Percentiles rank a stretch among this genome's conserved stretches.
phyloP scores from a whole-genome alignment of 2,888 invertebrate species.

The Lasioglossum villosulum region DNA sequence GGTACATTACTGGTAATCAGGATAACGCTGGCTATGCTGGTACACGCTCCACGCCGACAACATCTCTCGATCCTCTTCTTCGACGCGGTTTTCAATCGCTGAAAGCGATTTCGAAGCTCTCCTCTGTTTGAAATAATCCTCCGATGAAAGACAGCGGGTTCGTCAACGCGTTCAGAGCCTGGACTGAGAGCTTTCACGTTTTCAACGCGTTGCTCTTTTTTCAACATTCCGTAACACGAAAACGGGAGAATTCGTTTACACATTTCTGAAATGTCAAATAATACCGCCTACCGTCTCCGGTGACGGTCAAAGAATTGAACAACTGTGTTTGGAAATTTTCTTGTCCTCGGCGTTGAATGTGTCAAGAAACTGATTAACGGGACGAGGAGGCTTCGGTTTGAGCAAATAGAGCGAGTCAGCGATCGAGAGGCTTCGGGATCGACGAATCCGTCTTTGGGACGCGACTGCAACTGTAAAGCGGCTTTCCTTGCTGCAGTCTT shows the following conservation, averaged over 20 bases:
- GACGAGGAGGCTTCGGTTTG: neutral
- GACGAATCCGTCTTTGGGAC: conserved; percentile 17
- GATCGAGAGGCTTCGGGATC: conserved; percentile 19
- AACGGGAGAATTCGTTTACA: neutral
- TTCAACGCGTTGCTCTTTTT: neutral
- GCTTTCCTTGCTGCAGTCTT: neutral
- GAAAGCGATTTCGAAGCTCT: neutral
- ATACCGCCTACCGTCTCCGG: neutral
- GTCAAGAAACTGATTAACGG: neutral
- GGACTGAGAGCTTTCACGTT: neutral
- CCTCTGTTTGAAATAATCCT: neutral
- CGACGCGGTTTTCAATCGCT: neutral
- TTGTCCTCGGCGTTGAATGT: neutral
- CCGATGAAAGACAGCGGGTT: neutral
- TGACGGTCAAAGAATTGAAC: neutral
- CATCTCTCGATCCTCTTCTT: neutral
- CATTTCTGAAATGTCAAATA: neutral
- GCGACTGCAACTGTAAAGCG: neutral
- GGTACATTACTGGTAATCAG: conserved; percentile 34
- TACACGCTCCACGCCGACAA: neutral
- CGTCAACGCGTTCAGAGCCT: neutral
- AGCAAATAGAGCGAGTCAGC: neutral
- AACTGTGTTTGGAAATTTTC: neutral
- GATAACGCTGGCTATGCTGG: neutral
- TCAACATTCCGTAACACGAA: neutral